A percentile compares a stretch with the other conserved stretches of the same genome.
Conservation (phyloP, 2,797 vertebrate genomes). For the Harpagifer antarcticus region DNA sequence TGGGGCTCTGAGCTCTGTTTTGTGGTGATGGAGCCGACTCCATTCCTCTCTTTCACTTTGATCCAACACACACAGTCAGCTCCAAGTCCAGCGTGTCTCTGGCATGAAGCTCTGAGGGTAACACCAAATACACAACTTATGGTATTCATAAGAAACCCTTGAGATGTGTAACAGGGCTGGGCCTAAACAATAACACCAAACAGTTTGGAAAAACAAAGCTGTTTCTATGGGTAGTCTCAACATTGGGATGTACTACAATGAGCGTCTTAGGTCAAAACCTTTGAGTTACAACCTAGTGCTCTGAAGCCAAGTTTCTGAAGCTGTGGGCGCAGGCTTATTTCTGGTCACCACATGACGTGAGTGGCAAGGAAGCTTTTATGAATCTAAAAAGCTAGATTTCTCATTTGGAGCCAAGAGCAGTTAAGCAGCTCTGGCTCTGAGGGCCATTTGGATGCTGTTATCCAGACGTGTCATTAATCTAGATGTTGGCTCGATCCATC, state of each 20-base stretch:
- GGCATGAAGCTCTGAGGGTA: constrained; percentile 45
- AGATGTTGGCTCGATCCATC: constrained; percentile 15
- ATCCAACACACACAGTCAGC: constrained; percentile 66
- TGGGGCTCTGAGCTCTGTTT: constrained; percentile 59
- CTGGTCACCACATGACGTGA: constrained; percentile 53
- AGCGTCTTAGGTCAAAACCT: constrained; percentile 27
- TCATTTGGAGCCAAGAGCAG: constrained; percentile 38
- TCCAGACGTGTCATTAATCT: constrained; percentile 26
- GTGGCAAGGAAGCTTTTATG: constrained; percentile 54
- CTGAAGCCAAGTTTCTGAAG: constrained; percentile 22
- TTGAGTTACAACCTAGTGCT: constrained; percentile 28
- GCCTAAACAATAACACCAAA: constrained; percentile 48
- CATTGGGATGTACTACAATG: constrained; percentile 37
- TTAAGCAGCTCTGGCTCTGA: constrained; percentile 42
- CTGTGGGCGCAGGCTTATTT: constrained; percentile 30
- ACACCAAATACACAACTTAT: constrained; percentile 64
- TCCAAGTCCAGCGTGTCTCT: constrained; percentile 59
- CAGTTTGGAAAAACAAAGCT: constrained; percentile 45
- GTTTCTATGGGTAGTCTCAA: constrained; percentile 34
- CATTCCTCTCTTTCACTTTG: constrained; percentile 33
- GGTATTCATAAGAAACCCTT: constrained; percentile 61
- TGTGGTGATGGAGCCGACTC: constrained; percentile 62
- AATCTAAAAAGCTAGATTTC: constrained; percentile 36
- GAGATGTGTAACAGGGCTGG: constrained; percentile 41
- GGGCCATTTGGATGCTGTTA: constrained; percentile 20